Evolutionary conservation across 2,888 invertebrate genomes (phyloP).

Genomic region (Campaea margaritaria): DNA sequence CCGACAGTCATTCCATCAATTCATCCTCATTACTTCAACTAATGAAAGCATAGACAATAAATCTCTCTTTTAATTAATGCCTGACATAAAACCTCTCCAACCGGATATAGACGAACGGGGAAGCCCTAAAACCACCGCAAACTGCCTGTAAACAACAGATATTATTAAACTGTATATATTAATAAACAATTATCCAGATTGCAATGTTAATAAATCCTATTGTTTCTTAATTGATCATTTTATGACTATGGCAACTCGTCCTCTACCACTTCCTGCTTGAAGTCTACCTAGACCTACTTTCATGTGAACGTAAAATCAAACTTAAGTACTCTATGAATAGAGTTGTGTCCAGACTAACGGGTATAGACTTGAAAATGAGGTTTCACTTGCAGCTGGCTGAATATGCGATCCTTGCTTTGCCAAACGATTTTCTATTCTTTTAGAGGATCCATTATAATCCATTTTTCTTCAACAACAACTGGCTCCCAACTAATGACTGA

Average conservation of each 20-base stretch:
- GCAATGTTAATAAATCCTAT: slow-evolving; percentile 43
- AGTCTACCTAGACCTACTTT: slow-evolving; percentile 26
- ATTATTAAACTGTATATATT: slow-evolving; percentile 31
- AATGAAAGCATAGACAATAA: neutral
- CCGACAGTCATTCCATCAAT: no score
- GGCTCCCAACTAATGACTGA: no score
- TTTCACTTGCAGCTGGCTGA: neutral
- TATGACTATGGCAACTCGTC: slow-evolving; percentile 38
- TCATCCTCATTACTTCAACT: no score
- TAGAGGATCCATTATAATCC: no score
- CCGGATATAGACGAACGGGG: slow-evolving; percentile 37
- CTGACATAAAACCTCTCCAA: slow-evolving; percentile 1
- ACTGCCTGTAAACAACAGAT: slow-evolving; percentile 31
- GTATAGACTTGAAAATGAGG: neutral
- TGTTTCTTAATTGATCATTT: slow-evolving; percentile 54
- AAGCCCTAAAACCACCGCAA: slow-evolving; percentile 45
- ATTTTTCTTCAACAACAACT: no score
- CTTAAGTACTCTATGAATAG: slow-evolving; percentile 27
- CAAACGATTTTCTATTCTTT: no score
- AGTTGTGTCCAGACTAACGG: slow-evolving; percentile 20
- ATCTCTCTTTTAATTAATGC: neutral
- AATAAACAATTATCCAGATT: slow-evolving; percentile 40
- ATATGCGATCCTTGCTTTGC: no score
- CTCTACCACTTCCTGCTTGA: slow-evolving; percentile 33
- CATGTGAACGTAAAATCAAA: slow-evolving; percentile 22